phyloP scores from a whole-genome alignment of 2,797 vertebrate genomes.

The Sebastes minor region DNA sequence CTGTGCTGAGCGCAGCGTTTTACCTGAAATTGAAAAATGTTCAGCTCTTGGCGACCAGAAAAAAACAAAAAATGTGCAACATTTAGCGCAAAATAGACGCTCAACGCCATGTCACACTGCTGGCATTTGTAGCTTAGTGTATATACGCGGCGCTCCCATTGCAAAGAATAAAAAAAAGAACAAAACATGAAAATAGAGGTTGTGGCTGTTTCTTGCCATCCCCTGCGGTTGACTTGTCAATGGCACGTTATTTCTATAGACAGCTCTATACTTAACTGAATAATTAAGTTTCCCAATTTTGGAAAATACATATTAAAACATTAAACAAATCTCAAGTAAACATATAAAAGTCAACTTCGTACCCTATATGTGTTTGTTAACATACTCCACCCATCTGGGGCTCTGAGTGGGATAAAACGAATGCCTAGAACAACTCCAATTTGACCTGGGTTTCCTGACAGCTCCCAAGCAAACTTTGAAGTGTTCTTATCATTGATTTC shows the following conservation, averaged over 20 bases:
- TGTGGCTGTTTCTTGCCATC: too few relatives aligned
- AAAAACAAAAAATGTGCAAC: too few relatives aligned
- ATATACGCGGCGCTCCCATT: background rate
- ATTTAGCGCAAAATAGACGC: too few relatives aligned
- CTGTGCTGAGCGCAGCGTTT: background rate
- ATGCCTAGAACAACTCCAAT: constrained; percentile 41
- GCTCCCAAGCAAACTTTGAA: constrained; percentile 61
- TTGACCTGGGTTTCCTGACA: constrained; percentile 40
- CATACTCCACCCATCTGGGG: constrained; percentile 6
- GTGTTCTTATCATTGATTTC: constrained; percentile 61
- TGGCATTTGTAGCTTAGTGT: background rate
- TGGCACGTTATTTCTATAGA: too few relatives aligned
- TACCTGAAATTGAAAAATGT: background rate
- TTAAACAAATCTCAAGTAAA: constrained; percentile 3
- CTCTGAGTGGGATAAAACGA: constrained; percentile 38
- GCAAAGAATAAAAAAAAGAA: too few relatives aligned
- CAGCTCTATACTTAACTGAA: background rate
- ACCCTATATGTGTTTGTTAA: background rate
- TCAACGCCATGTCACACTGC: too few relatives aligned
- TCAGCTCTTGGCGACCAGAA: too few relatives aligned
- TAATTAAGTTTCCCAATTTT: background rate
- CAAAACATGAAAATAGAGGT: too few relatives aligned
- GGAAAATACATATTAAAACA: background rate
- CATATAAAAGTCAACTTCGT: background rate
- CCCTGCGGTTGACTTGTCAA: too few relatives aligned